A percentile compares a stretch with the other conserved stretches of the same genome.
phyloP scores from a whole-genome alignment of 2,888 invertebrate genomes.

The Lampropteryx suffumata region DNA sequence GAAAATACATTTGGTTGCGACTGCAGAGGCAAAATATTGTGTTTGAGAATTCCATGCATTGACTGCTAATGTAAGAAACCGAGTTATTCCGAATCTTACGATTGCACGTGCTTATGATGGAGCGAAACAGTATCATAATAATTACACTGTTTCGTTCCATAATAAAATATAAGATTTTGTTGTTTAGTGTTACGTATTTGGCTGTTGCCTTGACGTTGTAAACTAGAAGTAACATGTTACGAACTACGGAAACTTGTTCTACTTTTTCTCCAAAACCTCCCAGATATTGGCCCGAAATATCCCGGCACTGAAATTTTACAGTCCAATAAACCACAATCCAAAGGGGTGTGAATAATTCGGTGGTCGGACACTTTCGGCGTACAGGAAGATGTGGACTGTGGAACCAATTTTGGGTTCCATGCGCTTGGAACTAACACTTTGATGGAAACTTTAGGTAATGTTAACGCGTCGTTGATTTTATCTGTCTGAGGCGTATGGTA shows the following conservation, averaged over 20 bases:
- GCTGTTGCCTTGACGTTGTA: not conserved
- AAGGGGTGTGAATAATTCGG: constrained; percentile 33
- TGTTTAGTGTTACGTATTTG: not conserved
- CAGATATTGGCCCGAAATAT: constrained; percentile 26
- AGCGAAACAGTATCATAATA: no score
- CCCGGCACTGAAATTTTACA: constrained; percentile 32
- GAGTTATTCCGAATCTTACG: no score
- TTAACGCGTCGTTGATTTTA: constrained; percentile 11
- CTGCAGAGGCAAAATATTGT: no score
- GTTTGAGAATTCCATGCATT: no score
- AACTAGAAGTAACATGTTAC: not conserved
- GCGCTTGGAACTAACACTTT: constrained; percentile 17
- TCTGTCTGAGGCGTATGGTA: not conserved
- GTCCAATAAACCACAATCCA: constrained; percentile 33
- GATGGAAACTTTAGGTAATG: constrained; percentile 12
- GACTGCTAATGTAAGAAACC: no score
- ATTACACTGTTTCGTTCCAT: no score
- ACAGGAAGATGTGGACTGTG: constrained; percentile 17
- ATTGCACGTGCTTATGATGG: no score
- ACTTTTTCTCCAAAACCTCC: constrained; percentile 8
- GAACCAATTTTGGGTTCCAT: constrained; percentile 13
- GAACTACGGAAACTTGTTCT: constrained; percentile 6
- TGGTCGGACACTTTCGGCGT: constrained; percentile 26
- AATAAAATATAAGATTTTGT: not conserved
- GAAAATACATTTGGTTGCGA: no score